Conservation (phyloP, 2,888 invertebrate genomes). For the Mythimna lalbum region DNA sequence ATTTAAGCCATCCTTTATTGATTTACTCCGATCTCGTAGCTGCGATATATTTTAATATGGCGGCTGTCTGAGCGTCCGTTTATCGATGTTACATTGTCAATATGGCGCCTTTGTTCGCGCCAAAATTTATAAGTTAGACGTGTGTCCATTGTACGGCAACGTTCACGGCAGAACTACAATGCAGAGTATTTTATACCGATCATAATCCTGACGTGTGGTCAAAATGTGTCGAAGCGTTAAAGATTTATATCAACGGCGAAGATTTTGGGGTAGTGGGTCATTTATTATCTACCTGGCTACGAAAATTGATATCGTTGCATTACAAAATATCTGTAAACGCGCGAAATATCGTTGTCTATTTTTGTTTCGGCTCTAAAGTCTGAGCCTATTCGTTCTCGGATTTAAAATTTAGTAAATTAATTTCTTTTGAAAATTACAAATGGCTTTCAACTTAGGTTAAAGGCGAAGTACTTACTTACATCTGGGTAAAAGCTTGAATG, state of each 20-base stretch:
- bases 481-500: constrained; percentile 12
- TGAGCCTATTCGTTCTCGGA: constrained; percentile 1
- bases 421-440: constrained; percentile 25
- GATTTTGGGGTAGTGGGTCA: constrained; percentile 72
- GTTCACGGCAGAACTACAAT: constrained; percentile 79
- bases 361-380: background rate
- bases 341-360: constrained; percentile 16
- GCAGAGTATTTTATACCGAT: constrained; percentile 85
- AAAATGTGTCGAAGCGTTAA: constrained; percentile 88
- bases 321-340: constrained; percentile 13
- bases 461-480: constrained; percentile 14
- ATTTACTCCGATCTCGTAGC: constrained; percentile 83
- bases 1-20: constrained; percentile 84
- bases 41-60: constrained; percentile 86
- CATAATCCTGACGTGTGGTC: constrained; percentile 88
- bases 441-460: constrained; percentile 20
- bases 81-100: constrained; percentile 87
- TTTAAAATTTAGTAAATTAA: constrained; percentile 15
- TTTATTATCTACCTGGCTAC: constrained; percentile 66
- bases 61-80: constrained; percentile 79
- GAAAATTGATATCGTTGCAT: constrained; percentile 50
- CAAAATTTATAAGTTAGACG: constrained; percentile 89
- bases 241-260: constrained; percentile 83
- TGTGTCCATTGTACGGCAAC: constrained; percentile 81
- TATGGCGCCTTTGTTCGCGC: constrained; percentile 89